Evolutionary conservation across 2,113 vertebrate species (phyloP), one percentile per base, ranked within the genome.

Genomic region (Helogale parvula): DNA sequence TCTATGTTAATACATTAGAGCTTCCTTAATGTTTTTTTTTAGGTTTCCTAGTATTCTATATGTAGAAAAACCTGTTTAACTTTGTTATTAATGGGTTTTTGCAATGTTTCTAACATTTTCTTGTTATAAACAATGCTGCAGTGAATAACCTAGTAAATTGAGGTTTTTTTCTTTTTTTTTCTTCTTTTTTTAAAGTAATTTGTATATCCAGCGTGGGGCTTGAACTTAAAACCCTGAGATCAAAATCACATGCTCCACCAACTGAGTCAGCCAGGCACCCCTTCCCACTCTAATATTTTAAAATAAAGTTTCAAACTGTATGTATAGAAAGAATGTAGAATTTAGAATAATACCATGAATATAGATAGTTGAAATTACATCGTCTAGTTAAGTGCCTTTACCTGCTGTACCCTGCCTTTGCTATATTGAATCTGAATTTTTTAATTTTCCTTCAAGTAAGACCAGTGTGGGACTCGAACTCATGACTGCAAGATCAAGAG

Each of bases 321-420:
- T 41, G 45, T 97, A 45, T 0, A 93, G 35, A 25, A 90, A 86
- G 63, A 96, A 66, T 93, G 38, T 8, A 89, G 74, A 35, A 87
- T 96, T 88, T 94, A 86, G 27, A 76, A 79, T 89, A 96, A 65
- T 95, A 60, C 33, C 9, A 47, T 89, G 63, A 85, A 81, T 93
- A 14, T 82, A 93, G 27, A 29, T 89, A 57, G 89, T 77, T 88
- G 52, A 93, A 80, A 69, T 93, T 89, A 96, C 86, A 52, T 90
- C 16, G 88, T 95, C 52, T 81, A 94, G 27, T 88, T 11, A 97
- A 41, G 3, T 89, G 41, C 11, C 45, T 27, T 84, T 82, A 33
- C 90, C 38, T 27, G 15, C 12, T 0, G 11, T 52, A 5, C 15
- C 60, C 6, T 11, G 9, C 23, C 35, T 96, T 97, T 66, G 57